phyloP scores from a whole-genome alignment of 2,888 invertebrate species.

The Limnephilus lunatus region DNA sequence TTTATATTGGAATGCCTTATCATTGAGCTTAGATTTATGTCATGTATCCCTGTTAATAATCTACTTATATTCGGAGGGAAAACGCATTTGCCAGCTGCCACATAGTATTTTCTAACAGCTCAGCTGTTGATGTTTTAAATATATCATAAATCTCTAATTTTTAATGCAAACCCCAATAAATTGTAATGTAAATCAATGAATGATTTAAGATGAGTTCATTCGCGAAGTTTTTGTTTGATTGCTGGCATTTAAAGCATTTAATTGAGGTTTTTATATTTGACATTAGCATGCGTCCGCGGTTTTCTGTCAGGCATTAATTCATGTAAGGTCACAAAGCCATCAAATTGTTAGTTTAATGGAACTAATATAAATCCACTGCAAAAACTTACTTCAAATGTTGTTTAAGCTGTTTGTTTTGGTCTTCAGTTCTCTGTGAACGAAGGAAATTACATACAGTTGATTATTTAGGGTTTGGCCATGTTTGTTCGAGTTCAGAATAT shows the following conservation, averaged over 20 bases:
- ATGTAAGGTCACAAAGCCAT: conserved; percentile 35
- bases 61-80: conserved; percentile 39
- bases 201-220: not conserved
- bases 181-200: not conserved
- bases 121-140: conserved; percentile 54
- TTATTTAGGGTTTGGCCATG: not conserved
- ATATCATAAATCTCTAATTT: conserved; percentile 40
- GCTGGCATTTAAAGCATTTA: not conserved
- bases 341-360: conserved; percentile 25
- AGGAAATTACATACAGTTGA: not conserved
- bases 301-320: not conserved
- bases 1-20: conserved; percentile 7
- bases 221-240: not conserved
- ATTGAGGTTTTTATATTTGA: conserved; percentile 20
- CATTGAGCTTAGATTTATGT: not conserved
- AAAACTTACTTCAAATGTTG: not conserved
- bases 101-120: conserved; percentile 54
- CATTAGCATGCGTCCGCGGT: conserved; percentile 33
- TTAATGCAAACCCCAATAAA: not conserved
- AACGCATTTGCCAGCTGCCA: conserved; percentile 54
- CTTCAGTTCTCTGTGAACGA: not conserved
- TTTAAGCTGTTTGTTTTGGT: not conserved
- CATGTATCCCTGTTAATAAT: not conserved
- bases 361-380: conserved; percentile 12
- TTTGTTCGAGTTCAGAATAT: not conserved